Base-by-base conservation (phyloP, 2,888 invertebrate species). In the Caenorhabditis wallacei region DNA sequence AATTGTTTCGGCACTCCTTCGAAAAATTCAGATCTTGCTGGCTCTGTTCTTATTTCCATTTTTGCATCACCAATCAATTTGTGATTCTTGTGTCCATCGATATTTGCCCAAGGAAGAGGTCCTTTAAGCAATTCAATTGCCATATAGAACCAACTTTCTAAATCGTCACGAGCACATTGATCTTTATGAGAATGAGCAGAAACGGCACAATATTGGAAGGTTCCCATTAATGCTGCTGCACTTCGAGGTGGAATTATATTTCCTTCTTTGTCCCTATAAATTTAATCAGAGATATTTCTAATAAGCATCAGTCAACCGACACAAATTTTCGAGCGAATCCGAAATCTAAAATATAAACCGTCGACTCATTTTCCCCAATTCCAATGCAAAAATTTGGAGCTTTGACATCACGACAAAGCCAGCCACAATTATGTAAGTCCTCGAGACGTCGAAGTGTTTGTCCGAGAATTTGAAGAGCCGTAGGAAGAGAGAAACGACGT, bases 61-160 rank as follows among this genome's bases (percentile, higher is more conserved):
- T 87, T 84, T 35, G 69, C 76, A 54, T 86, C 84, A 13, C 84
- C 84, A 40, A 84, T 85, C 64, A 76, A 64, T 56, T 86, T 84
- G 63, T 88, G 89, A 24, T 87, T 84, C 46, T 86, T 85, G 37
- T 85, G 79, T 1, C 85, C 84, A 61, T 88, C 82, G 35, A 88
- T 70, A 22, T 84, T 57, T 16, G 84, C 80, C 89, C 89, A 89
- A 0, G 89, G 89, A 11, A 90, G 84, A 11, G 86, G 76, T n/a
- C 88, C 88, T 61, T 78, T 85, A 22, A 89, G 51, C 8, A 90
- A 75, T 56, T 90, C 90, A 35, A 88, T 64, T 11, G 85, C 85
- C 90, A 90, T 90, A 76, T 90, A 90, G 61, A 89, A 83, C 90
- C 90, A 90, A 48, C 86, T 86, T 74, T 90, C 90, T 43, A 90